These are phyloP conservation scores for Bagarius yarrelli DNA, from an alignment of 2,113 vertebrate genomes.

Conservation along the genomic window DNA sequence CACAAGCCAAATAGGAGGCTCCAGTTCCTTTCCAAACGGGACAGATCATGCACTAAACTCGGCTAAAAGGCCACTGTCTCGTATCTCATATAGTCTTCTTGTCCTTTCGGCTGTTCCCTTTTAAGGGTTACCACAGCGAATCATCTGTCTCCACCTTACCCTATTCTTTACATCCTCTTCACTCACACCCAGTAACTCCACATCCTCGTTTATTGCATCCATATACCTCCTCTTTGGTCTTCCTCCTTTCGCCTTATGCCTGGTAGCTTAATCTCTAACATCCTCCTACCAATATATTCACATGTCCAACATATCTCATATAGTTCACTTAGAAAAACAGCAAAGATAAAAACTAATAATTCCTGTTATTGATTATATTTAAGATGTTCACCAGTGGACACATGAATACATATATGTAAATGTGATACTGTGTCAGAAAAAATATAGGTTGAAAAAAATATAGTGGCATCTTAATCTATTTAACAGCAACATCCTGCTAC, in stretches of 20 bases:
- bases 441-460: background rate
- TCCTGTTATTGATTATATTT: slow-evolving; percentile 22
- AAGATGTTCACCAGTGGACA: background rate
- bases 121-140: too few relatives aligned
- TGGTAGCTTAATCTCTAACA: too few relatives aligned
- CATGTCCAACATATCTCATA: background rate
- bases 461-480: background rate
- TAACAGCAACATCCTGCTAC: background rate
- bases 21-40: background rate
- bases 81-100: background rate
- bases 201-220: too few relatives aligned
- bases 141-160: too few relatives aligned
- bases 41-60: background rate
- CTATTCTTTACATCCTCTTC: too few relatives aligned
- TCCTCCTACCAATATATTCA: too few relatives aligned
- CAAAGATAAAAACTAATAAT: background rate
- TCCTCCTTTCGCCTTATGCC: too few relatives aligned
- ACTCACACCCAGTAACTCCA: too few relatives aligned
- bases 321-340: background rate
- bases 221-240: too few relatives aligned
- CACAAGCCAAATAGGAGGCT: slow-evolving; percentile 2
- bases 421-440: background rate
- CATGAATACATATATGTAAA: background rate
- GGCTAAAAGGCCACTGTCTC: background rate
- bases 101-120: too few relatives aligned